A percentile compares a stretch with the other conserved stretches of the same genome.
Evolutionary conservation across 2,113 vertebrate species (phyloP).

Genomic region (Baryphthengus martii): DNA sequence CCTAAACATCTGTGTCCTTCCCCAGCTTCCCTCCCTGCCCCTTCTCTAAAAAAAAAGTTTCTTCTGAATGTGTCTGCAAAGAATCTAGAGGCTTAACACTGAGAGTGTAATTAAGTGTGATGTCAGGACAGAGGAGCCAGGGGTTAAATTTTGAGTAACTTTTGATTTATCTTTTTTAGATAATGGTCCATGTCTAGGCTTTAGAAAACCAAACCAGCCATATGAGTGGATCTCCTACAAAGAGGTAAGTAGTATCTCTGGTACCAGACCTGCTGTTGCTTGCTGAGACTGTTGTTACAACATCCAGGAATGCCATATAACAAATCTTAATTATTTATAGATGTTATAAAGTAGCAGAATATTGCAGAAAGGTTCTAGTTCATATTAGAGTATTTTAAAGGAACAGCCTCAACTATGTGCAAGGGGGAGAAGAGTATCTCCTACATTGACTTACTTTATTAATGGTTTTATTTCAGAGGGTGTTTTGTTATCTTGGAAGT

Average conservation of each 20-base stretch:
- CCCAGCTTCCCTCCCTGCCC: not conserved
- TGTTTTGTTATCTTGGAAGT: not conserved
- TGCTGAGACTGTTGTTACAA: not conserved
- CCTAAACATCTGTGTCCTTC: not conserved
- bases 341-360: not conserved
- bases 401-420: not conserved
- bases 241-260: constrained; percentile 78
- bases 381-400: not conserved
- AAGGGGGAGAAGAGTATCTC: not conserved
- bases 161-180: constrained; percentile 67
- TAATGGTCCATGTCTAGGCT: constrained; percentile 90
- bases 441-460: not conserved
- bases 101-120: not conserved
- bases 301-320: not conserved
- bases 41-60: rapidly evolving
- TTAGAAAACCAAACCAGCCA: constrained; percentile 88
- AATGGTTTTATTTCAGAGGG: not conserved
- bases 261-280: not conserved
- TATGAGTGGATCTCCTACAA: constrained; percentile 94
- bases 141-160: not conserved
- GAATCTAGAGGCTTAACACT: not conserved
- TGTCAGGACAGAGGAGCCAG: not conserved
- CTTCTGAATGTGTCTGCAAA: not conserved
- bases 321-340: not conserved
- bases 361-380: not conserved